These are phyloP conservation scores for Uropetala carovei DNA, from an alignment of 2,888 invertebrate species.

Conservation along the genomic window DNA sequence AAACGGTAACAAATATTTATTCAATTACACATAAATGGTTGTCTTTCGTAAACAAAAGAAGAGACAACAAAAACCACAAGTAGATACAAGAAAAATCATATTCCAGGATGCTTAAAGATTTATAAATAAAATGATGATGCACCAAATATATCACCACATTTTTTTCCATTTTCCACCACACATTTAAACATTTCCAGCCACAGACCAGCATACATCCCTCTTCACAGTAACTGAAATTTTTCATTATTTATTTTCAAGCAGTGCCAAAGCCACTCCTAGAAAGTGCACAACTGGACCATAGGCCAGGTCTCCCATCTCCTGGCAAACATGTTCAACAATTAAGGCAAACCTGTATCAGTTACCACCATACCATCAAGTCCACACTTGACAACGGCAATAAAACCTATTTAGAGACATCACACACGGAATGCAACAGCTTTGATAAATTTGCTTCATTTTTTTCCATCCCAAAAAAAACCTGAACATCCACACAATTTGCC, in stretches of 20 bases:
- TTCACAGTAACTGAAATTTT: slow-evolving; percentile 20
- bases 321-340: slow-evolving; percentile 59
- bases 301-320: background rate
- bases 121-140: slow-evolving; percentile 22
- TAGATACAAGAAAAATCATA: slow-evolving; percentile 40
- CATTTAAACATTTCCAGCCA: slow-evolving; percentile 14
- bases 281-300: slow-evolving; percentile 29
- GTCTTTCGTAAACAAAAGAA: slow-evolving; percentile 28
- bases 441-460: background rate
- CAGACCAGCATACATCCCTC: background rate
- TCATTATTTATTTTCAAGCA: slow-evolving; percentile 14
- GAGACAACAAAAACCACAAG: slow-evolving; percentile 39
- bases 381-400: slow-evolving; percentile 35
- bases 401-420: slow-evolving; percentile 13
- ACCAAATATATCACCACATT: slow-evolving; percentile 33
- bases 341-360: slow-evolving; percentile 50
- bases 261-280: slow-evolving; percentile 48
- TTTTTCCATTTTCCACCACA: background rate
- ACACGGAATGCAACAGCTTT: slow-evolving; percentile 60
- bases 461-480: slow-evolving; percentile 43
- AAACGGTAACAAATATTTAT: slow-evolving; percentile 25
- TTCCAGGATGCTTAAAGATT: background rate
- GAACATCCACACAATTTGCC: background rate
- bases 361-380: slow-evolving; percentile 38
- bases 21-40: background rate